Evolutionary conservation across 2,797 vertebrate genomes (phyloP), one percentile per base, ranked within the genome.

Genomic region (Aeoliscus strigatus): DNA sequence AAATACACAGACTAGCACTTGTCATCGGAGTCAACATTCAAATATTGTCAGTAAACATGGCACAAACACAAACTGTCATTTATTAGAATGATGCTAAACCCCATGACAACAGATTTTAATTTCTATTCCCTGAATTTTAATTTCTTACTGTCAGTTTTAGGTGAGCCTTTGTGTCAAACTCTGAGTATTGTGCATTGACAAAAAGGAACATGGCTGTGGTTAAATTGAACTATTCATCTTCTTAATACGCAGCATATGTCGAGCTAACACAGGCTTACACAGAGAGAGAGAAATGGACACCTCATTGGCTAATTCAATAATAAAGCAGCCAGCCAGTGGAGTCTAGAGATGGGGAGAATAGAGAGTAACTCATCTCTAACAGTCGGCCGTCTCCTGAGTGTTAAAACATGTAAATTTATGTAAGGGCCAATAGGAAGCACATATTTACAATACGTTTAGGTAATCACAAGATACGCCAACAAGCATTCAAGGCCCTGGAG

Each of bases 391-490:
- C 85, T 88, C 84, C 80, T 71, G 87, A 89, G 87, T 88, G 87
- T 86, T 89, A 88, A 89, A 90, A 89, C 16, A 71, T 90, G 85
- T 83, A 90, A 92, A 90, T 86, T 80, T 85, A 85, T 88, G 89
- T 71, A 89, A 86, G 88, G 86, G 78, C 80, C 86, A 82, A 83
- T 83, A 79, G 79, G 88, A 87, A 85, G 85, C 83, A 83, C 86
- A 87, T 90, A 89, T 85, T 90, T 90, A 87, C 87, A 87, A 91
- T 82, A 86, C 47, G 82, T 90, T 88, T 85, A 88, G 90, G 91
- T 94, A 94, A 94, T 93, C 91, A 94, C 89, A 93, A 89, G 86
- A 89, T 76, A 88, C 83, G 77, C 80, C 75, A 80, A 86, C 86
- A 73, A 82, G 84, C 86, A 36, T 88, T 75, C 79, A 57, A 75